phyloP scores from a whole-genome alignment of 2,113 vertebrate species.

The Eurypyga helias region DNA sequence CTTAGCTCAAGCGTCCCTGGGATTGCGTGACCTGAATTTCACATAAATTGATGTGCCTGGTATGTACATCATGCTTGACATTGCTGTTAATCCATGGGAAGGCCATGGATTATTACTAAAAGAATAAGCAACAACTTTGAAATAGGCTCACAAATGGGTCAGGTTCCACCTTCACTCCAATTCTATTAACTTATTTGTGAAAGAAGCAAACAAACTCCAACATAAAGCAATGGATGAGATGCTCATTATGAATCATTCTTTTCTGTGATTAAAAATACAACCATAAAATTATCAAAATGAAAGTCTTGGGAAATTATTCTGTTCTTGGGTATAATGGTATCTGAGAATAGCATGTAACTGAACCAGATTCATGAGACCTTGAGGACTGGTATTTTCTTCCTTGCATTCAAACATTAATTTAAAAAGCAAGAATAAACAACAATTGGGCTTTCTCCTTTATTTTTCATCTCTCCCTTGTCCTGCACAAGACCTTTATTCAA shows the following conservation, averaged over 20 bases:
- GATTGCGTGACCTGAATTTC: neutral
- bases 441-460: neutral
- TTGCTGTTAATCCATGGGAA: neutral
- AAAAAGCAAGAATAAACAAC: neutral
- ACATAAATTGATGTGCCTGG: neutral
- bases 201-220: neutral
- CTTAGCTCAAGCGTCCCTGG: neutral
- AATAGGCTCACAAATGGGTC: neutral
- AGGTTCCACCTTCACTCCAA: neutral
- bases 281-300: neutral
- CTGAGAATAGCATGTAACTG: neutral
- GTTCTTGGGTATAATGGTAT: neutral
- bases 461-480: neutral
- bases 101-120: neutral
- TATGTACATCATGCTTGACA: neutral
- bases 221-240: neutral
- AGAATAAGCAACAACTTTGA: neutral
- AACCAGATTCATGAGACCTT: neutral
- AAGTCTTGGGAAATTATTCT: neutral
- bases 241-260: neutral
- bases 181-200: neutral
- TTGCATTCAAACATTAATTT: neutral
- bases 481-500: neutral
- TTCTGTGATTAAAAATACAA: neutral
- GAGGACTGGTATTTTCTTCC: neutral